Evolutionary conservation across 2,888 invertebrate species (phyloP), one percentile per base, ranked within the genome.

Genomic region (Eristalis intricaria): DNA sequence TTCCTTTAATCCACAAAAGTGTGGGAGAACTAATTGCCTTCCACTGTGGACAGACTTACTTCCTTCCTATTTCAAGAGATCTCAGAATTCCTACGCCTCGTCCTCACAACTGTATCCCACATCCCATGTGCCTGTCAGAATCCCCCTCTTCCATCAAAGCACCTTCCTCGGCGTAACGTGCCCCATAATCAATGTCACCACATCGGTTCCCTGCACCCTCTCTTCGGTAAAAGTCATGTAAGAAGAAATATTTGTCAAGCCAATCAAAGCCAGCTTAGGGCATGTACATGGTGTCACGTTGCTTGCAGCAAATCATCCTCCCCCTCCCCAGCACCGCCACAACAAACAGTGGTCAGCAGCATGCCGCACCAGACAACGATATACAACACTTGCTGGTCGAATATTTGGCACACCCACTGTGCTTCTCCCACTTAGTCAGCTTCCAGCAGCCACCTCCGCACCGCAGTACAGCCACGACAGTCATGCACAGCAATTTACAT

Each of bases 401-500:
- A 60, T 60, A 29, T 19, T 29, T 60, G 60, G 13, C 26, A 29
- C 60, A 60, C 26, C 63, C 43, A 40, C 29, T 73, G 63, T 61
- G 7, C n/a, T n/a, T n/a, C n/a, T 32, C 32, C 1, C 7, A 61
- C n/a, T 63, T 63, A 63, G 19, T 29, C 13, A 61, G 19, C 43
- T 13, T 26, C 26, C 10, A 60, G 13, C 22, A 13, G 23, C 26
- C 26, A 13, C 50, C 19, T 7, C 8, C 29, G 2, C 56, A 66
- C n/a, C 23, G 56, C 38, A 35, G 35, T 35, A 8, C 60, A 60
- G 38, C 35, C 8, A 26, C 61, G 32, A 40, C 61, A 68, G 66
- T 66, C 65, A 74, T 75, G 43, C 32, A 68, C 50, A 64, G 38
- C 63, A 23, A 78, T 70, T 38, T 50, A 35, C 23, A 70, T 63